Evolutionary conservation across 2,888 invertebrate genomes (phyloP), one percentile per base, ranked within the genome.

Genomic region (Meghimatium bilineatum): DNA sequence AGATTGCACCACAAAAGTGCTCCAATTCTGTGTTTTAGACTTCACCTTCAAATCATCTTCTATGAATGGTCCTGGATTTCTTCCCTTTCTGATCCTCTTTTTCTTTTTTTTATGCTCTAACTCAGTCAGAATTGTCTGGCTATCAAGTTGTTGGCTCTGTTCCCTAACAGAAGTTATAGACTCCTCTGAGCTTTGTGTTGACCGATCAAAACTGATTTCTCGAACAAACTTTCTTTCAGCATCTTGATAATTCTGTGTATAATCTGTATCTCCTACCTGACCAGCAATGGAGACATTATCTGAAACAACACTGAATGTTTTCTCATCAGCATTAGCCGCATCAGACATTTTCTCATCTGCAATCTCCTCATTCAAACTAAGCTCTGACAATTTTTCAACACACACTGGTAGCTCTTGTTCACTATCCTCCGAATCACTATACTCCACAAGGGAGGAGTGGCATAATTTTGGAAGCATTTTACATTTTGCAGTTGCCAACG

Each of bases 11-110:
- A 67, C 44, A 67, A 80, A 84, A 10, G 67, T 34, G 36, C 67
- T 80, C 84, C 84, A 84, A 12, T 77, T 76, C 38, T 80, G 60
- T 60, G 80, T 69, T 71, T 80, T 80, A n/a, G 84, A 80, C 29
- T 75, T 76, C n/a, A n/a, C 32, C 71, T 80, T 80, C 34, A 84
- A 29, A 69, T 80, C 52, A 10, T 80, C 76, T 26, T 80, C 84
- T 67, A 84, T 63, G 32, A 84, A 84, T 23, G 80, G 76, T 34
- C 63, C 80, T 23, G 23, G 34, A 8, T 52, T 34, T n/a, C 76
- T 80, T 20, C 80, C 84, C 66, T 78, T 78, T n/a, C 72, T 69
- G 8, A 72, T 23, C 23, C 83, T 63, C 44, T 76, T 75, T 29
- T 80, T 80, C 79, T 81, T 81, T 36, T 76, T 75, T 14, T 52